Percentiles rank a stretch among this genome's conserved stretches.
Evolutionary conservation across 2,888 invertebrate genomes (phyloP).

Genomic region (Phortica okadai): DNA sequence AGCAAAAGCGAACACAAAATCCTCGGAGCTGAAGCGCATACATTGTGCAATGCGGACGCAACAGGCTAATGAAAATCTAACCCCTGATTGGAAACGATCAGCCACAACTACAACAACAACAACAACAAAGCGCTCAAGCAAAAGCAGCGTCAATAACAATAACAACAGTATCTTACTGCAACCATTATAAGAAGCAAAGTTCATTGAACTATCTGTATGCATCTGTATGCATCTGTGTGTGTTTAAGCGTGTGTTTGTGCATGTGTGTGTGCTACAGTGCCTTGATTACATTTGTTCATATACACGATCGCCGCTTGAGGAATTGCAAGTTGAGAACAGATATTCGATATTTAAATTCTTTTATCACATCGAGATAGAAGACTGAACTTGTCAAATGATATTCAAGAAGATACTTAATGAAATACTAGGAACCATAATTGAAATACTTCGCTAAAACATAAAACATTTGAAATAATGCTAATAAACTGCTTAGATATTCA

Average conservation of each 20-base stretch:
- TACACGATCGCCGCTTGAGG: background rate
- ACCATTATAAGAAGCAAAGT: constrained; percentile 55
- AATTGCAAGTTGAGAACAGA: background rate
- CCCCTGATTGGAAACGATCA: constrained; percentile 54
- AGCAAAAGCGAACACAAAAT: constrained; percentile 26
- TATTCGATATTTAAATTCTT: too few relatives aligned
- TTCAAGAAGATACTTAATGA: too few relatives aligned
- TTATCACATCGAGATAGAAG: too few relatives aligned
- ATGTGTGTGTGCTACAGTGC: constrained; percentile 49
- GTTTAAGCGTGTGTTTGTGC: constrained; percentile 28
- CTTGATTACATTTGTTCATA: constrained; percentile 59
- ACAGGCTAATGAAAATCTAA: constrained; percentile 54
- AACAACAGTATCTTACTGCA: constrained; percentile 54
- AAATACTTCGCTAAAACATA: too few relatives aligned
- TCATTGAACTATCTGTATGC: constrained; percentile 55
- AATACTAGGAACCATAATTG: too few relatives aligned
- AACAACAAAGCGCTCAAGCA: background rate
- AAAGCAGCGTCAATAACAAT: background rate
- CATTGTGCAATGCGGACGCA: background rate
- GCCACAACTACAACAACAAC: constrained; percentile 14
- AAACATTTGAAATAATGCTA: too few relatives aligned
- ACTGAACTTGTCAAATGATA: too few relatives aligned
- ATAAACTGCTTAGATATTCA: too few relatives aligned
- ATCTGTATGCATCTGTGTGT: constrained; percentile 30
- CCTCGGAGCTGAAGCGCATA: constrained; percentile 52